These are phyloP conservation scores for Lordiphosa clarofinis DNA, from an alignment of 1,140 invertebrate genomes.

Conservation along the genomic window DNA sequence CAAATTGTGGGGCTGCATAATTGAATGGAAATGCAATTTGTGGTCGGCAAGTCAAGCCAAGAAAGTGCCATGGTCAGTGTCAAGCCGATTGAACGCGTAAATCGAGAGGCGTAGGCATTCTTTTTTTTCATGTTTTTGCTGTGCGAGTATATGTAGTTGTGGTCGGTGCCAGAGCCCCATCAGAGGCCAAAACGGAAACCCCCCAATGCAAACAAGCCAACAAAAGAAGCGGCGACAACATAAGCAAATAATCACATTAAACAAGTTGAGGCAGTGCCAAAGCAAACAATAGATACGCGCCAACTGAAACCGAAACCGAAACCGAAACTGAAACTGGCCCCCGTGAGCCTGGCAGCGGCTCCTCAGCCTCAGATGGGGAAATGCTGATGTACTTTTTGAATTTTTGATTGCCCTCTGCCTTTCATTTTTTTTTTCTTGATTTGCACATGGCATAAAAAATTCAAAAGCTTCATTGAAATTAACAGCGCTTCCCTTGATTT, in stretches of 20 bases:
- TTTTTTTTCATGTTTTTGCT: constrained; percentile 1
- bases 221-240: constrained; percentile 18
- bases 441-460: constrained; percentile 16
- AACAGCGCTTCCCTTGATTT: constrained; percentile 11
- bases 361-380: not conserved
- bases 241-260: constrained; percentile 22
- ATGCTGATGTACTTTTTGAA: constrained; percentile 16
- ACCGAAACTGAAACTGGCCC: constrained; percentile 1
- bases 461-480: constrained; percentile 13
- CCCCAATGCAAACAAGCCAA: constrained; percentile 8
- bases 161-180: not conserved
- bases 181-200: constrained; percentile 4
- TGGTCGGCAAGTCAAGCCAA: constrained; percentile 4
- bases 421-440: constrained; percentile 2
- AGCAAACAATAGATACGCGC: constrained; percentile 13
- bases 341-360: not conserved
- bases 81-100: not conserved
- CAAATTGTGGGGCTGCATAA: not conserved
- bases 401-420: constrained; percentile 11
- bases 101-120: too few species aligned
- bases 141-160: constrained; percentile 3
- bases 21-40: constrained; percentile 8
- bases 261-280: constrained; percentile 14
- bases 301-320: not conserved
- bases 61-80: constrained; percentile 14